Evolutionary conservation across 2,888 invertebrate species (phyloP), one percentile per base, ranked within the genome.

Genomic region (Eurytoma adleriae): DNA sequence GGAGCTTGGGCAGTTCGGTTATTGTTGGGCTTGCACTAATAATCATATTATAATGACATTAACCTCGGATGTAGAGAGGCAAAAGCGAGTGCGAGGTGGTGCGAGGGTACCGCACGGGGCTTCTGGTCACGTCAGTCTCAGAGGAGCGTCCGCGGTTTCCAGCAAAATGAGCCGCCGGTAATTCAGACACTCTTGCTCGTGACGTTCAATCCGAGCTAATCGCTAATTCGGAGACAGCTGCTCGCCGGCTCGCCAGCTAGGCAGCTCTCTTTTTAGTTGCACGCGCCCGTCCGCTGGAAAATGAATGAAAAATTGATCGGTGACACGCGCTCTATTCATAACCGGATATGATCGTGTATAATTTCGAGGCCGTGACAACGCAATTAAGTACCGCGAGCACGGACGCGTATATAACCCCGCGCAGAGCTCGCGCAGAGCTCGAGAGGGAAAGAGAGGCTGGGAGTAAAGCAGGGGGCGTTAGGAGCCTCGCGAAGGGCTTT

Each of bases 181-280:
- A 78, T 78, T 78, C 66, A 72, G 78, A 73, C 56, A 61, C 73
- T 68, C 73, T 79, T 73, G 73, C 72, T 67, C 70, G 80, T 82
- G 80, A 81, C 73, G 78, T 81, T 74, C 77, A 56, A 59, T 54
- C 52, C 68, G 81, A 57, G 77, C 71, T 79, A 82, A 79, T 82
- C 81, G 78, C 62, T 82, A 50, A 50, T 50, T 50, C 50, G 50
- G 50, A 10, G 50, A 14, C 50, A 10, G 13, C 24, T 16, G 14
- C 62, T 62, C 14, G 27, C 16, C 62, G 4, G 14, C 4, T 59
- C 57, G 18, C 18, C 20, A 57, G 59, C 59, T 59, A 0, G 59
- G 20, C 10, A 5, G 59, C 20, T 56, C 30, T 70, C 57, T 48
- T 48, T 20, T 13, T 16, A 30, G 12, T 27, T 54, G 7, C 54